Conservation (phyloP, 1,140 invertebrate species). For the Drosophila kurseongensis region DNA sequence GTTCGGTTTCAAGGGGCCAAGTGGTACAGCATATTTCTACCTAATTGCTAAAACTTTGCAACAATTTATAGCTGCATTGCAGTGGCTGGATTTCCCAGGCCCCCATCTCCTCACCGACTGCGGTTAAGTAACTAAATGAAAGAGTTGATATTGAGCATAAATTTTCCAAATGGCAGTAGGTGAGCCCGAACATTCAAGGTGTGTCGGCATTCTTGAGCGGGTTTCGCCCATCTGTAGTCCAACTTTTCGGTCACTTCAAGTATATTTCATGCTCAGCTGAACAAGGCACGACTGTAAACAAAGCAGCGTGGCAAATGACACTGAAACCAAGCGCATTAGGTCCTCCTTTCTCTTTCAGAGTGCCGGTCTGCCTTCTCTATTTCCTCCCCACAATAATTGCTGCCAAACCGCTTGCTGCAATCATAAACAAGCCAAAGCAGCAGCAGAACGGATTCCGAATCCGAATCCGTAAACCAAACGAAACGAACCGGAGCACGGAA, state of each 20-base stretch:
- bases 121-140: slow-evolving; percentile 58
- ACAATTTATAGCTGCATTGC: slow-evolving; percentile 81
- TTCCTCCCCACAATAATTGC: slow-evolving; percentile 61
- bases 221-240: slow-evolving; percentile 20
- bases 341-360: slow-evolving; percentile 1
- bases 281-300: slow-evolving; percentile 48
- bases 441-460: slow-evolving; percentile 17
- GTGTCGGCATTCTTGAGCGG: slow-evolving; percentile 38
- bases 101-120: slow-evolving; percentile 5
- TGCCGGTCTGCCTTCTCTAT: not conserved
- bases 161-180: slow-evolving; percentile 39
- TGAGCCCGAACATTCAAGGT: slow-evolving; percentile 39
- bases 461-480: slow-evolving; percentile 48
- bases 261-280: slow-evolving; percentile 77
- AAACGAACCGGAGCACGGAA: slow-evolving; percentile 20
- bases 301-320: slow-evolving; percentile 66
- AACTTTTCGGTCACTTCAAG: slow-evolving; percentile 56
- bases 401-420: slow-evolving; percentile 70
- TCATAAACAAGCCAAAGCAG: slow-evolving; percentile 57
- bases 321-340: slow-evolving; percentile 68
- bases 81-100: slow-evolving; percentile 47
- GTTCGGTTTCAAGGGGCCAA: slow-evolving; percentile 36
- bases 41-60: slow-evolving; percentile 77
- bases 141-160: slow-evolving; percentile 60
- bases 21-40: slow-evolving; percentile 73